Evolutionary conservation across 2,888 invertebrate species (phyloP).

Genomic region (Cactoblastis cactorum): DNA sequence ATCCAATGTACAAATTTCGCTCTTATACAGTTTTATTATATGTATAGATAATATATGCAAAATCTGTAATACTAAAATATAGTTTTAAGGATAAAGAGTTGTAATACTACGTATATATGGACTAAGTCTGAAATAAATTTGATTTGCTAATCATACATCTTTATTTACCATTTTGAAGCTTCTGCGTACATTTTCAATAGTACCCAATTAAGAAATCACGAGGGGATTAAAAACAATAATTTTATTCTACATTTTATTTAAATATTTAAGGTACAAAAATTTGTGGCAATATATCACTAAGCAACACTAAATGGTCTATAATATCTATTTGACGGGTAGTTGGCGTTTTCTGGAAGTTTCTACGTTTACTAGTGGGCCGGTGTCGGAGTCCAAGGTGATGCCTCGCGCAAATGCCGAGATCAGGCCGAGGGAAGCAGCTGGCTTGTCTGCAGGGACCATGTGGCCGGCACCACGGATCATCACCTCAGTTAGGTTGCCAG

Average conservation of each 20-base stretch:
- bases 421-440: slow-evolving; percentile 78
- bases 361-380: slow-evolving; percentile 45
- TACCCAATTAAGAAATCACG: no score
- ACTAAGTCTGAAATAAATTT: no score
- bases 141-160: no score
- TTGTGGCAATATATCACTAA: background rate
- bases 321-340: slow-evolving; percentile 35
- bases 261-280: slow-evolving; percentile 8
- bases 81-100: no score
- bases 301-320: background rate
- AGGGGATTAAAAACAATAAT: no score
- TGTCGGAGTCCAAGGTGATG: slow-evolving; percentile 51
- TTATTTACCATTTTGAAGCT: no score
- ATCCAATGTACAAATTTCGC: no score
- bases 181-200: no score
- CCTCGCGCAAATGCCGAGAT: slow-evolving; percentile 81
- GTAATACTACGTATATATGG: no score
- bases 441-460: slow-evolving; percentile 83
- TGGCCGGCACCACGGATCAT: slow-evolving; percentile 83
- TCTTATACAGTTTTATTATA: no score
- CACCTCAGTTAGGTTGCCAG: slow-evolving; percentile 79
- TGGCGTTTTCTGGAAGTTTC: slow-evolving; percentile 42
- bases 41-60: no score
- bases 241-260: background rate
- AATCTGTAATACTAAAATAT: no score